Evolutionary conservation across 2,888 invertebrate genomes (phyloP).

Genomic region (Callinectes sapidus): DNA sequence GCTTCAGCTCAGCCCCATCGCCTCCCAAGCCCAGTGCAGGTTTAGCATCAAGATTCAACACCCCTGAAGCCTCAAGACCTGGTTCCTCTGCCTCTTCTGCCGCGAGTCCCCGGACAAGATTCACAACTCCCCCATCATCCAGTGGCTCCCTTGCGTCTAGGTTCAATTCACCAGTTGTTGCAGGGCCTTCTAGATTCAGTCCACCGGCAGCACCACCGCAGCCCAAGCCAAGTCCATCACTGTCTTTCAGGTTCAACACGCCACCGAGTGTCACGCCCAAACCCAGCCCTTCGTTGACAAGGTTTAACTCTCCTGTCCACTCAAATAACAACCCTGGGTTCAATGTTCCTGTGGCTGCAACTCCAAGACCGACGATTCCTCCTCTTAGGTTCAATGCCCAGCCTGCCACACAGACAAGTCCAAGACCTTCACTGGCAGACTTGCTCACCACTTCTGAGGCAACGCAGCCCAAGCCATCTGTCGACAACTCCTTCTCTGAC

Average conservation of each 20-base stretch:
- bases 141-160: background rate
- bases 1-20: background rate
- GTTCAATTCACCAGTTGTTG: background rate
- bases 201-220: background rate
- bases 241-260: background rate
- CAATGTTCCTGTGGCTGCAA: background rate
- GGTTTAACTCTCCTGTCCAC: background rate
- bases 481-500: constrained; percentile 55
- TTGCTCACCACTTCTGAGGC: constrained; percentile 42
- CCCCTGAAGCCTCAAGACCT: background rate
- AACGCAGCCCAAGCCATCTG: constrained; percentile 1
- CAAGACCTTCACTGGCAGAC: background rate
- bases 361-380: background rate
- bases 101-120: background rate
- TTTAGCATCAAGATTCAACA: background rate
- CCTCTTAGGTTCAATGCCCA: background rate
- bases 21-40: background rate
- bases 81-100: background rate
- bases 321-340: background rate
- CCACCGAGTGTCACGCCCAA: background rate
- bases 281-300: background rate
- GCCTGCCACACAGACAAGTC: background rate
- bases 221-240: background rate
- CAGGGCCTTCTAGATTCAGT: background rate
- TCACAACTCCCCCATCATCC: background rate